These are phyloP conservation scores for Takifugu flavidus DNA, from an alignment of 2,113 vertebrate species.

Conservation along the genomic window DNA sequence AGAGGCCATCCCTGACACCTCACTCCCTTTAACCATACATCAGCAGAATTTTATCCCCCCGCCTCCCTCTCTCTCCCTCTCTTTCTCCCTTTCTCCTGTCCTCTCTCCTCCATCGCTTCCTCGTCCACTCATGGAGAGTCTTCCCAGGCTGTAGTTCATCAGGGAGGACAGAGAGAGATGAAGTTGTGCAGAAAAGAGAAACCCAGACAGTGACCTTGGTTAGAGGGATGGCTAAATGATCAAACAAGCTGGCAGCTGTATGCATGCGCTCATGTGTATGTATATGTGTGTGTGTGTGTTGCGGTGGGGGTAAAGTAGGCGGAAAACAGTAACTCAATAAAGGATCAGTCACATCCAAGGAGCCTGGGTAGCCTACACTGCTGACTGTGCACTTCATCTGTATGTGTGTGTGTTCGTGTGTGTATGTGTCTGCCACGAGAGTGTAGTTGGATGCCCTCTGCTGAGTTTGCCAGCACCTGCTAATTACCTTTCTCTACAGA, in stretches of 20 bases:
- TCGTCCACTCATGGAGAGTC: constrained; percentile 77
- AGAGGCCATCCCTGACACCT: constrained; percentile 76
- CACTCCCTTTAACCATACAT: constrained; percentile 74
- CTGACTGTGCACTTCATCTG: constrained; percentile 75
- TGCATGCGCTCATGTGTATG: constrained; percentile 35
- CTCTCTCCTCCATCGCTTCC: constrained; percentile 21
- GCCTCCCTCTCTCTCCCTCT: constrained; percentile 58
- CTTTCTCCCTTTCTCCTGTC: constrained; percentile 56
- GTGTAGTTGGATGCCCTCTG: constrained; percentile 78
- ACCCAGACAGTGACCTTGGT: constrained; percentile 77
- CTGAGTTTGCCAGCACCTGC: constrained; percentile 90
- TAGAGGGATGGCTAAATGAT: constrained; percentile 77
- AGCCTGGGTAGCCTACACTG: constrained; percentile 76
- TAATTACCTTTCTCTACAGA: constrained; percentile 92
- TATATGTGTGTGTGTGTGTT: constrained; percentile 49
- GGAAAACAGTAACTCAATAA: constrained; percentile 82
- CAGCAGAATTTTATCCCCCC: constrained; percentile 74
- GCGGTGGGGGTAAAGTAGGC: constrained; percentile 72
- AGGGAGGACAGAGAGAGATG: constrained; percentile 65
- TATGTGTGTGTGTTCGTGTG: constrained; percentile 37
- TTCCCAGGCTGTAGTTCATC: constrained; percentile 75
- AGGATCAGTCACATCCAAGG: constrained; percentile 81
- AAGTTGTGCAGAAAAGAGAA: constrained; percentile 63
- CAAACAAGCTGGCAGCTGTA: constrained; percentile 75
- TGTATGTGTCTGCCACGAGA: constrained; percentile 66